These are phyloP conservation scores for Parapristionchus giblindavisi DNA, from an alignment of 2,888 invertebrate genomes.

Conservation along the genomic window DNA sequence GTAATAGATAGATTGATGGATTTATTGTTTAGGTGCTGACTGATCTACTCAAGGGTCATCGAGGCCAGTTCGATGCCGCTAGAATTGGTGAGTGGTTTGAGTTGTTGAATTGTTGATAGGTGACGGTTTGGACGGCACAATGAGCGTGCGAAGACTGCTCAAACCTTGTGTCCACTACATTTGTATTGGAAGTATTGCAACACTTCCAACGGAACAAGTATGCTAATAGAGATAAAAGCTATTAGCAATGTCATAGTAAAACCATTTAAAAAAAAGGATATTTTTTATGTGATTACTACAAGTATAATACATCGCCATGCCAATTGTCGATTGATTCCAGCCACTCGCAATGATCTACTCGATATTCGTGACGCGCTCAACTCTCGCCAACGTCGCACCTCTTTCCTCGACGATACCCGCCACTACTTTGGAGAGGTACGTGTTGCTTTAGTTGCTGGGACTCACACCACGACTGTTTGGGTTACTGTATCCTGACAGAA, in stretches of 20 bases:
- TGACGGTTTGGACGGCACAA: too few species aligned
- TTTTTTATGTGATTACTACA: too few species aligned
- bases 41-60: constrained; percentile 24
- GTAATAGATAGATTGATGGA: not conserved
- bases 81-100: constrained; percentile 22
- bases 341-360: constrained; percentile 23
- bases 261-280: too few species aligned
- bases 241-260: not conserved
- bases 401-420: constrained; percentile 22
- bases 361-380: constrained; percentile 28
- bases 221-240: too few species aligned
- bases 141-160: too few species aligned
- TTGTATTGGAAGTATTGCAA: too few species aligned
- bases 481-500: not conserved
- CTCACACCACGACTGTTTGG: not conserved
- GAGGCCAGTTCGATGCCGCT: not conserved
- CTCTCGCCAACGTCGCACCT: constrained; percentile 14
- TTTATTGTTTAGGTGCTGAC: not conserved
- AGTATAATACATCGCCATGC: too few species aligned
- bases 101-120: too few species aligned
- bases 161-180: too few species aligned
- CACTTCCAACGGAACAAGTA: too few species aligned
- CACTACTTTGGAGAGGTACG: constrained; percentile 30
- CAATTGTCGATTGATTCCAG: not conserved
- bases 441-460: not conserved